A percentile compares a stretch with the other conserved stretches of the same genome.
Evolutionary conservation across 2,888 invertebrate species (phyloP).

Genomic region (Pristionchus fissidentatus): DNA sequence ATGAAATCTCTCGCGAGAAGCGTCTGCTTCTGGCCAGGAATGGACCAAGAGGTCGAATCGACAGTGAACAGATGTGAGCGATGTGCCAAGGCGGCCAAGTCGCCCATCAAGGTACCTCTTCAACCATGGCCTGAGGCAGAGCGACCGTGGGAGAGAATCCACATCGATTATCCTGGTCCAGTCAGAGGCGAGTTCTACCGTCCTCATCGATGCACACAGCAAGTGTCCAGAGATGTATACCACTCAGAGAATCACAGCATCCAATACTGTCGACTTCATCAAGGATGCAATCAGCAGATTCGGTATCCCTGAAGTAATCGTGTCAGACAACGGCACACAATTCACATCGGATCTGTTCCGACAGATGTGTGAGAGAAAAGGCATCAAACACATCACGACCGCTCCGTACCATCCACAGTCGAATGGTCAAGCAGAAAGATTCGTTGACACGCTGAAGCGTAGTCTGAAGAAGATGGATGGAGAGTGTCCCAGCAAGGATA

Average conservation of each 20-base stretch:
- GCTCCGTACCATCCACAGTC: no score
- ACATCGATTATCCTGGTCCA: no score
- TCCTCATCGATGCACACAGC: slow-evolving; percentile 33
- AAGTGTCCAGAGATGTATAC: slow-evolving; percentile 76
- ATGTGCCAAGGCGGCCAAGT: slow-evolving; percentile 57
- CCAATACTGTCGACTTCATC: not conserved
- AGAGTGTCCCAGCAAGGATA: no score
- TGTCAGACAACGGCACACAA: no score
- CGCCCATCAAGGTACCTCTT: slow-evolving; percentile 59
- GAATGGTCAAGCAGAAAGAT: no score
- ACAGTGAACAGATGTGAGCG: slow-evolving; percentile 56
- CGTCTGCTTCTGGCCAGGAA: no score
- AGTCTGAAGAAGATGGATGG: no score
- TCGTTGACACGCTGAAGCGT: no score
- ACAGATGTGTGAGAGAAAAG: no score
- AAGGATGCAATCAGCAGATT: not conserved
- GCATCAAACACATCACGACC: no score
- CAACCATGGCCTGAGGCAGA: slow-evolving; percentile 70
- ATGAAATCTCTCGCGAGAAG: slow-evolving; percentile 70
- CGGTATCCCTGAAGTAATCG: slow-evolving; percentile 37
- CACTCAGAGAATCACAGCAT: slow-evolving; percentile 14
- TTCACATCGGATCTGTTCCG: slow-evolving; percentile 3
- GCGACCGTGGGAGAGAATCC: slow-evolving; percentile 75
- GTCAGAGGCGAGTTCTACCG: slow-evolving; percentile 31
- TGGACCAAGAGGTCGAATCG: slow-evolving; percentile 58